Conservation (phyloP, 23 tunicate species). For the Halocynthia roretzi region DNA sequence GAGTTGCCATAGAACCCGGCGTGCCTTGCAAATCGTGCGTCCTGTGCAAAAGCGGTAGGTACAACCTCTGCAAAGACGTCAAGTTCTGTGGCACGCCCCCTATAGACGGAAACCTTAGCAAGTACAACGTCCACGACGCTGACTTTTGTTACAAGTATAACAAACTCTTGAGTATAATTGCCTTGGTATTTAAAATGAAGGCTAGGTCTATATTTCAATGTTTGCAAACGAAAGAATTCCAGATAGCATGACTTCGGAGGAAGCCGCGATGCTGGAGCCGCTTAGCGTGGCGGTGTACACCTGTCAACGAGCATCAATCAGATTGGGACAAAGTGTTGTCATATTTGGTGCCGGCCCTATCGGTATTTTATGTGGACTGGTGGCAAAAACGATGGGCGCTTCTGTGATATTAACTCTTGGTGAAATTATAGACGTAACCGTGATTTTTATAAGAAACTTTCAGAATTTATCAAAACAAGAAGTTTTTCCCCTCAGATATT, state of each 20-base stretch:
- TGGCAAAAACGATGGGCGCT: constrained; percentile 78
- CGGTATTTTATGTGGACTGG: constrained; percentile 86
- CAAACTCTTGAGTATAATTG: not conserved
- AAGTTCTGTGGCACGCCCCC: constrained; percentile 95
- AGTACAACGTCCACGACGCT: constrained; percentile 72
- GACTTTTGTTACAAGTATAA: constrained; percentile 85
- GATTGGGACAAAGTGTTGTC: constrained; percentile 44
- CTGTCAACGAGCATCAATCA: constrained; percentile 52
- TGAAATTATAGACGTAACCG: constrained; percentile 2
- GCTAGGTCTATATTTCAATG: no score
- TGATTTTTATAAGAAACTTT: not conserved
- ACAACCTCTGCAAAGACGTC: constrained; percentile 76
- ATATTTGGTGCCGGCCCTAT: constrained; percentile 96
- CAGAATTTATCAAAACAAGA: not conserved
- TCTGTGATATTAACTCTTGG: constrained; percentile 54
- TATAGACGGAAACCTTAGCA: constrained; percentile 81
- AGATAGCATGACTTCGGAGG: constrained; percentile 44
- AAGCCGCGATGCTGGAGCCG: constrained; percentile 96
- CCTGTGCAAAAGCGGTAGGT: constrained; percentile 50
- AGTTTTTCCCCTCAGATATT: constrained; percentile 46
- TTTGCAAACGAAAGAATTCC: constrained; percentile 37
- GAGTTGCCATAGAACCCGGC: constrained; percentile 92
- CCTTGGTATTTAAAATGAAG: no score
- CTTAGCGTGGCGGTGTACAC: constrained; percentile 95
- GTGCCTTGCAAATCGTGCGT: constrained; percentile 79